Conservation (phyloP, 2,113 vertebrate genomes). For the Pelecanoides urinatrix region DNA sequence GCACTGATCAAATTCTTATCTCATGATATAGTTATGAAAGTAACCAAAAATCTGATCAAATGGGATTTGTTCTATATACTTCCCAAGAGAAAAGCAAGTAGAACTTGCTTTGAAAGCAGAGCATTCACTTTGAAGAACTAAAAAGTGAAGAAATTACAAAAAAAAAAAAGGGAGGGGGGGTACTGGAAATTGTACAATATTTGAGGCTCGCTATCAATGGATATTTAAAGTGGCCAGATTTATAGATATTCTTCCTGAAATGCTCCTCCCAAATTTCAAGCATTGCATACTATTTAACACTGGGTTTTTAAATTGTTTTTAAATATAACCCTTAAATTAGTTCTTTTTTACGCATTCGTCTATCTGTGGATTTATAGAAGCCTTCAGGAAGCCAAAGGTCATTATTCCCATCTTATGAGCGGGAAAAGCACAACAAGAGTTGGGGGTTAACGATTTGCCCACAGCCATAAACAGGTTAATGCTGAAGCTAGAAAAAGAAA, state of each 20-base stretch:
- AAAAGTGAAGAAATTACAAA: neutral
- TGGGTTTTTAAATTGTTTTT: neutral
- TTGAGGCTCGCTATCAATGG: neutral
- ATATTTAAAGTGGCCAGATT: neutral
- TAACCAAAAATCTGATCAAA: conserved; percentile 43
- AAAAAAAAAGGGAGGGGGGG: neutral
- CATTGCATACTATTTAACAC: neutral
- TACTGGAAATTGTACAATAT: neutral
- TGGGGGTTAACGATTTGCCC: neutral
- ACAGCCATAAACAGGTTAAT: neutral
- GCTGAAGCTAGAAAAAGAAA: neutral
- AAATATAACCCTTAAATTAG: neutral
- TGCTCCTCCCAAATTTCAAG: neutral
- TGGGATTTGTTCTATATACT: conserved; percentile 40
- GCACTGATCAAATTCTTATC: conserved; percentile 35
- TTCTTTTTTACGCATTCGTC: neutral
- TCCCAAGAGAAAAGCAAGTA: conserved; percentile 14
- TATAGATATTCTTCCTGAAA: neutral
- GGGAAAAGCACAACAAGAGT: neutral
- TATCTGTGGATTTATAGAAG: neutral
- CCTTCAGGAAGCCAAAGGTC: neutral
- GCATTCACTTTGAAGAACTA: neutral
- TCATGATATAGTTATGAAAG: conserved; percentile 38
- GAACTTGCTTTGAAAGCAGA: conserved; percentile 20
- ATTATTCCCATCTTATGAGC: neutral